phyloP scores from a whole-genome alignment of 2,888 invertebrate species.

The Tenodera sinensis region DNA sequence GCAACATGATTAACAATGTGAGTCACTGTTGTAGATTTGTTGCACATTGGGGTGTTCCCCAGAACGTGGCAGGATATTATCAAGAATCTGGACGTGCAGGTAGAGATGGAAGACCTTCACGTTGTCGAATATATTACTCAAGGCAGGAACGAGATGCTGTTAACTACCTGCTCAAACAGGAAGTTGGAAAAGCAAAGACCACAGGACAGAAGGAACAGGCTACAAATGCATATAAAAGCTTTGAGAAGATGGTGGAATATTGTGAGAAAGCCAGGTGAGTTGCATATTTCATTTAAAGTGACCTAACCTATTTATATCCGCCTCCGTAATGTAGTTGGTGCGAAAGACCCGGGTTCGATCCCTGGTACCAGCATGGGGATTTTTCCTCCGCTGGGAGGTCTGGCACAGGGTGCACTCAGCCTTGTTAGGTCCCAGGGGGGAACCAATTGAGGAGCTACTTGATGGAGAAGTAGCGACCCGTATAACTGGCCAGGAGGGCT shows the following conservation, averaged over 20 bases:
- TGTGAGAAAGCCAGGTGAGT: conserved; percentile 74
- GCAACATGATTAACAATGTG: too few species aligned
- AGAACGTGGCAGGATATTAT: conserved; percentile 93
- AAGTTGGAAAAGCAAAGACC: conserved; percentile 59
- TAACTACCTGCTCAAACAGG: conserved; percentile 71
- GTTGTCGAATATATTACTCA: conserved; percentile 89
- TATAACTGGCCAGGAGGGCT: too few species aligned
- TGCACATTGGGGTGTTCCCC: conserved; percentile 93
- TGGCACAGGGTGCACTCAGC: too few species aligned
- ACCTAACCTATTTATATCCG: too few species aligned
- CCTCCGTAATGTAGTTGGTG: too few species aligned
- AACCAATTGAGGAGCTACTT: too few species aligned
- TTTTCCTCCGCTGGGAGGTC: too few species aligned
- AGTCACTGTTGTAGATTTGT: conserved; percentile 68
- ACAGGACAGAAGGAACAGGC: conserved; percentile 56
- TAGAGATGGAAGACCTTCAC: conserved; percentile 84
- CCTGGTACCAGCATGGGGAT: too few species aligned
- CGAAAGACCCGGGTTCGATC: too few species aligned
- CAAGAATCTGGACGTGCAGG: conserved; percentile 96
- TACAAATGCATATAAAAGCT: conserved; percentile 67
- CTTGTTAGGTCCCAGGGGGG: too few species aligned
- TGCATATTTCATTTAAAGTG: too few species aligned
- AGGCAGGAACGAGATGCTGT: conserved; percentile 76
- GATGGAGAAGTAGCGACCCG: too few species aligned
- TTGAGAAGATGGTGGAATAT: conserved; percentile 79